phyloP scores from a whole-genome alignment of 2,797 vertebrate genomes.

The Philypnodon macrostomus region DNA sequence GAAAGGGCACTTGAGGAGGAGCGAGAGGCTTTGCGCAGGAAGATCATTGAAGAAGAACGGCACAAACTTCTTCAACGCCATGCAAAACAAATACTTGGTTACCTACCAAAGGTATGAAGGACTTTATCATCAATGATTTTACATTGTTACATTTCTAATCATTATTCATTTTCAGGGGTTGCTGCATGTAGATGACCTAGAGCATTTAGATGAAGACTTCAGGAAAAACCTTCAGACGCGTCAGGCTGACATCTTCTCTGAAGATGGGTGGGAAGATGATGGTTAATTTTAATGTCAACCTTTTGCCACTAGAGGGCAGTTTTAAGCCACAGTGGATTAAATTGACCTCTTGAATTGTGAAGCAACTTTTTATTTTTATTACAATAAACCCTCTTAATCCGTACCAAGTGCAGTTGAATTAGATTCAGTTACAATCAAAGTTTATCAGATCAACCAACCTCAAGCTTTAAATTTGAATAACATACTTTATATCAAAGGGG shows the following conservation, averaged over 20 bases:
- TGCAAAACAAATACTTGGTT: constrained; percentile 85
- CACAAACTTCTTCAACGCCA: constrained; percentile 86
- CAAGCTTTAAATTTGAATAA: too few species aligned
- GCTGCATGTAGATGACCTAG: constrained; percentile 83
- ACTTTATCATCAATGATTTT: background rate
- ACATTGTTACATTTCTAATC: background rate
- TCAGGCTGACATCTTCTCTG: constrained; percentile 50
- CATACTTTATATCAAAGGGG: too few species aligned
- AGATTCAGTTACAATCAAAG: too few species aligned
- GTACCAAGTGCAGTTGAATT: too few species aligned
- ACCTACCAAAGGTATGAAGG: constrained; percentile 85
- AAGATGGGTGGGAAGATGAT: constrained; percentile 63
- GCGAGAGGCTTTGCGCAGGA: constrained; percentile 71
- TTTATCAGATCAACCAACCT: too few species aligned
- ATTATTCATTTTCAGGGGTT: constrained; percentile 77
- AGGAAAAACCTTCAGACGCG: constrained; percentile 77
- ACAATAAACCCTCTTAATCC: too few species aligned
- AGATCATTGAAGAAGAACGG: constrained; percentile 91
- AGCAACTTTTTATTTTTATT: too few species aligned
- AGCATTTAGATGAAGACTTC: constrained; percentile 89
- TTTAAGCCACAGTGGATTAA: background rate
- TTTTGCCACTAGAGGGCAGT: constrained; percentile 72
- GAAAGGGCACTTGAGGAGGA: constrained; percentile 78
- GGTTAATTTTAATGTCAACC: constrained; percentile 23
- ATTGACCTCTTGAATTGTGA: too few species aligned